phyloP scores from a whole-genome alignment of 2,888 invertebrate genomes.

The Drosophila nr. perissopoda region DNA sequence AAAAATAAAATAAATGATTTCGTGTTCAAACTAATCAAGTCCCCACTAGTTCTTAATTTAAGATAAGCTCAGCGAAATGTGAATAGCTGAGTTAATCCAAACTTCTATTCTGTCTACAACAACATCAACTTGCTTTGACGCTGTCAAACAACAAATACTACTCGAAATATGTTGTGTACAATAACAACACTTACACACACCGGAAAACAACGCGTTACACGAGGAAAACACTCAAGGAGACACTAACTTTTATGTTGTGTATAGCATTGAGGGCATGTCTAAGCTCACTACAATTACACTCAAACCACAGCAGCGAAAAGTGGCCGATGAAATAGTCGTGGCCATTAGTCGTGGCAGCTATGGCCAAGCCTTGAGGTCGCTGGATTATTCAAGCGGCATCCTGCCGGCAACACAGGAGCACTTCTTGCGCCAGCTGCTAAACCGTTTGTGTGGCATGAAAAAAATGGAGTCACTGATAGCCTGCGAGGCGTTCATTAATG shows the following conservation, averaged over 20 bases:
- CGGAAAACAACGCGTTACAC: background rate
- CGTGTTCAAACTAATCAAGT: background rate
- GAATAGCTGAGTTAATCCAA: background rate
- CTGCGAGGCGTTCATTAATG: slow-evolving; percentile 17
- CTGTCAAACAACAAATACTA: background rate
- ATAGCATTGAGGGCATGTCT: background rate
- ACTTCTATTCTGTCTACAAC: slow-evolving; percentile 5
- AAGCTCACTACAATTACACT: slow-evolving; percentile 1
- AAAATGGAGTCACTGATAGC: slow-evolving; percentile 29
- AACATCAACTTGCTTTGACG: background rate
- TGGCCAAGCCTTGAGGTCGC: slow-evolving; percentile 17
- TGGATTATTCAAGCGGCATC: slow-evolving; percentile 3
- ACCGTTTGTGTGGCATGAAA: slow-evolving; percentile 11
- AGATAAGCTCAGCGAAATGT: background rate
- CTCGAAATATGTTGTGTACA: slow-evolving; percentile 2
- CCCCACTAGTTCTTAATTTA: background rate
- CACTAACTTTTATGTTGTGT: background rate
- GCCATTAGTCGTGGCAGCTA: slow-evolving; percentile 45
- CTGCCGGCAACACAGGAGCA: slow-evolving; percentile 36
- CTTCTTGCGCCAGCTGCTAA: slow-evolving; percentile 9
- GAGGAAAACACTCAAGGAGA: background rate
- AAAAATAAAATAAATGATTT: too few relatives aligned
- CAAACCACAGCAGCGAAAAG: slow-evolving; percentile 31
- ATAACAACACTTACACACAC: background rate
- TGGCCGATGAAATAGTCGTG: slow-evolving; percentile 34